Evolutionary conservation across 2,113 vertebrate species (phyloP).

Genomic region (Esox niger): DNA sequence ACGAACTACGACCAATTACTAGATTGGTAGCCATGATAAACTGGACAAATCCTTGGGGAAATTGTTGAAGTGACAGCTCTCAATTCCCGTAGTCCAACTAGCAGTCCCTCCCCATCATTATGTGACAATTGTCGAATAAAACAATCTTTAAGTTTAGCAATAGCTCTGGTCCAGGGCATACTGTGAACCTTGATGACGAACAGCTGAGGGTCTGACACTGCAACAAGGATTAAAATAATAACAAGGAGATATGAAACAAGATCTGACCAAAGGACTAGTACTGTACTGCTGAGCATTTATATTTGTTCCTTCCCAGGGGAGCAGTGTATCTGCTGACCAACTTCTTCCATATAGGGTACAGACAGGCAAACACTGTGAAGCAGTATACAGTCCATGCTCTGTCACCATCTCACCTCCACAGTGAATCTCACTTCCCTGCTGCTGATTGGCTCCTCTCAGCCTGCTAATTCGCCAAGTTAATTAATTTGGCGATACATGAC

Average conservation of each 20-base stretch:
- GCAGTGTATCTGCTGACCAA: too few species aligned
- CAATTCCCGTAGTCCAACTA: neutral
- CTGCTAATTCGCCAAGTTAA: constrained; percentile 22
- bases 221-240: neutral
- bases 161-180: too few species aligned
- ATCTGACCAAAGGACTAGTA: neutral
- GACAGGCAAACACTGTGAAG: neutral
- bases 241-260: neutral
- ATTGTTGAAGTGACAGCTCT: neutral
- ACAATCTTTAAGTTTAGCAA: too few species aligned
- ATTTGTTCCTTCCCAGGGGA: too few species aligned
- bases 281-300: neutral
- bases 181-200: too few species aligned
- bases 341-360: neutral
- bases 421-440: constrained; percentile 56
- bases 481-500: constrained; percentile 12
- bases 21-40: too few species aligned
- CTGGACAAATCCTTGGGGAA: neutral
- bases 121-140: neutral
- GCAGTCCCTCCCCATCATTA: neutral
- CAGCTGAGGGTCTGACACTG: too few species aligned
- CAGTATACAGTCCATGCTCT: constrained; percentile 1
- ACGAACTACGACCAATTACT: too few species aligned
- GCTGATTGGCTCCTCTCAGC: constrained; percentile 6
- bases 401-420: constrained; percentile 45